Percentiles rank a stretch among this genome's conserved stretches.
These are phyloP conservation scores for Pelochelys cantorii DNA, from an alignment of 2,797 vertebrate genomes.

Conservation along the genomic window DNA sequence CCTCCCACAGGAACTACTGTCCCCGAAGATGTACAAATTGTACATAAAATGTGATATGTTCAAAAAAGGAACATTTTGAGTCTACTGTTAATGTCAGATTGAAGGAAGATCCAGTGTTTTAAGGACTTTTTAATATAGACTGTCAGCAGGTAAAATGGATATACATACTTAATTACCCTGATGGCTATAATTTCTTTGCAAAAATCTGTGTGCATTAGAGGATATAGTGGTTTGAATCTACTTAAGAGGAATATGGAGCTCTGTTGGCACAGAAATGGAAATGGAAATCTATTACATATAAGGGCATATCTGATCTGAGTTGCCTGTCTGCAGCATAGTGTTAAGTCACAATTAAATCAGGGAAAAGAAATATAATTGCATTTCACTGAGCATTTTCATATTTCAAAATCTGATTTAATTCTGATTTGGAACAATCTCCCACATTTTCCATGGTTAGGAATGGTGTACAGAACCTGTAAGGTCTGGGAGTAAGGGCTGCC, in stretches of 20 bases:
- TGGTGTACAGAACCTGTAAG: not conserved
- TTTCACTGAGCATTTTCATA: not conserved
- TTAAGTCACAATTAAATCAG: not conserved
- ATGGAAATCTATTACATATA: not conserved
- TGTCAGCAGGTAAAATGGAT: not conserved
- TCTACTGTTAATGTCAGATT: not conserved
- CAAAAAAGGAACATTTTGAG: not conserved
- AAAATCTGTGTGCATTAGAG: not conserved
- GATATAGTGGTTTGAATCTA: not conserved
- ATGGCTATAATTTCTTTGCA: not conserved
- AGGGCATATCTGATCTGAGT: not conserved
- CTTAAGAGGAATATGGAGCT: not conserved
- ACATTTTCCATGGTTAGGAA: not conserved
- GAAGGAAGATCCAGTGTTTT: not conserved
- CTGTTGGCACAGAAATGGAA: not conserved
- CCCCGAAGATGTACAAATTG: not conserved
- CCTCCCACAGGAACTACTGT: not conserved
- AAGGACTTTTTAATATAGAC: slow-evolving; percentile 25
- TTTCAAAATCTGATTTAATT: not conserved
- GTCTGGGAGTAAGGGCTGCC: not conserved
- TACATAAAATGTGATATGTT: not conserved
- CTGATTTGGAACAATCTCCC: not conserved
- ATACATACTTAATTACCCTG: not conserved
- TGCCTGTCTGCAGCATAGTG: not conserved
- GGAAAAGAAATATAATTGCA: not conserved